These are phyloP conservation scores for Rhyzopertha dominica DNA, from an alignment of 1,140 invertebrate species.

Conservation along the genomic window DNA sequence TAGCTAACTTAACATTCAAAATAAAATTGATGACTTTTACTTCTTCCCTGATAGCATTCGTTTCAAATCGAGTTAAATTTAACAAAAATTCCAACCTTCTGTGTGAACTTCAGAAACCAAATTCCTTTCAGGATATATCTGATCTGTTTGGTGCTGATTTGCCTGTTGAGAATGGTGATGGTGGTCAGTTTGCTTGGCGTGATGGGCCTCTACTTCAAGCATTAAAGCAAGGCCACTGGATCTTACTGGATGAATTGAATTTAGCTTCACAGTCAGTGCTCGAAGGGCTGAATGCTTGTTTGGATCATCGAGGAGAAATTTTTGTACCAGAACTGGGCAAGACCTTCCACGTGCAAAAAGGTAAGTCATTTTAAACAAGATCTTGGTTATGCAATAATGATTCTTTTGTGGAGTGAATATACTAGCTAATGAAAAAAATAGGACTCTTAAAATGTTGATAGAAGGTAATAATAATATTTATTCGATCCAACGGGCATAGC, in stretches of 20 bases:
- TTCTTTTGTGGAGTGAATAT: too few species aligned
- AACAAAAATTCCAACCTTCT: too few species aligned
- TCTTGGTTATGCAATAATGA: too few species aligned
- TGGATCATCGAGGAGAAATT: conserved; percentile 96
- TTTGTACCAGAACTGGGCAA: conserved; percentile 92
- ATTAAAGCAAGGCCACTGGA: conserved; percentile 89
- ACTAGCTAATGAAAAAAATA: too few species aligned
- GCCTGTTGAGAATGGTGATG: conserved; percentile 80
- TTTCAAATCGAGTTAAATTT: too few species aligned
- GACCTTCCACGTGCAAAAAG: conserved; percentile 71
- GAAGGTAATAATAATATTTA: too few species aligned
- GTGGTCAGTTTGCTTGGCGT: conserved; percentile 89
- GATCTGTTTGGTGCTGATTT: conserved; percentile 98
- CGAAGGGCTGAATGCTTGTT: conserved; percentile 96
- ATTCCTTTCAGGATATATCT: conserved; percentile 87
- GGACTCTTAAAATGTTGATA: too few species aligned
- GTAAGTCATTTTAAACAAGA: conserved; percentile 51
- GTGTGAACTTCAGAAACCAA: too few species aligned
- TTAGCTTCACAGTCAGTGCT: conserved; percentile 96
- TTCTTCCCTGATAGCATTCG: too few species aligned
- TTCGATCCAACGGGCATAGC: too few species aligned
- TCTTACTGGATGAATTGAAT: conserved; percentile 98
- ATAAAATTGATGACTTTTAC: too few species aligned
- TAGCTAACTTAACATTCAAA: too few species aligned
- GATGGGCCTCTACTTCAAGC: conserved; percentile 94